Conservation (phyloP, 2,113 vertebrate genomes). For the Lophotis ruficrista region DNA sequence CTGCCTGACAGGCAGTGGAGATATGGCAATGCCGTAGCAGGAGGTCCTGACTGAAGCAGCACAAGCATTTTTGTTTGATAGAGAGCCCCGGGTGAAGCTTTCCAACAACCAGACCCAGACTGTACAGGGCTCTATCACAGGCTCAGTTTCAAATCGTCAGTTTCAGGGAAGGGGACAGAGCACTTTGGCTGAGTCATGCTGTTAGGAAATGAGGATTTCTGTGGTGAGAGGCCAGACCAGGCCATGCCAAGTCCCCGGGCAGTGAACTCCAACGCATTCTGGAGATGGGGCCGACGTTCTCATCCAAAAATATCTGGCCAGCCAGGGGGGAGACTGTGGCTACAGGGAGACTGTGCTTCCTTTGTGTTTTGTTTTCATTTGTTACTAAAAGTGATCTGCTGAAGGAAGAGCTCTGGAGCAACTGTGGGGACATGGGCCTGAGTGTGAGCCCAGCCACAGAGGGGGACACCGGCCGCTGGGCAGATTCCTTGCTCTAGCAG, state of each 20-base stretch:
- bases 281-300: not conserved
- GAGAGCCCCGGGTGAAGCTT: not conserved
- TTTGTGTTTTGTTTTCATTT: not conserved
- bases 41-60: not conserved
- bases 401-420: not conserved
- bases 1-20: not conserved
- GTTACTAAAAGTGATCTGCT: not conserved
- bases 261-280: not conserved
- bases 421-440: fast-evolving
- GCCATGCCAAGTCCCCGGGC: not conserved
- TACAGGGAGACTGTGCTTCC: not conserved
- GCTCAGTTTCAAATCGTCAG: not conserved
- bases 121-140: not conserved
- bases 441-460: fast-evolving
- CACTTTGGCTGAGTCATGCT: not conserved
- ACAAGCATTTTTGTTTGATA: not conserved
- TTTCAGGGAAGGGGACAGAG: not conserved
- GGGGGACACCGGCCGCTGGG: fast-evolving
- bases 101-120: not conserved
- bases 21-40: not conserved
- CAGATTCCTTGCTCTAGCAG: not conserved
- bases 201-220: conserved; percentile 16
- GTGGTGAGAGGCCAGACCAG: not conserved
- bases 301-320: conserved; percentile 28
- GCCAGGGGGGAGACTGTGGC: not conserved